These are phyloP conservation scores for Pardalotus punctatus DNA, from an alignment of 2,113 vertebrate genomes.

Conservation along the genomic window DNA sequence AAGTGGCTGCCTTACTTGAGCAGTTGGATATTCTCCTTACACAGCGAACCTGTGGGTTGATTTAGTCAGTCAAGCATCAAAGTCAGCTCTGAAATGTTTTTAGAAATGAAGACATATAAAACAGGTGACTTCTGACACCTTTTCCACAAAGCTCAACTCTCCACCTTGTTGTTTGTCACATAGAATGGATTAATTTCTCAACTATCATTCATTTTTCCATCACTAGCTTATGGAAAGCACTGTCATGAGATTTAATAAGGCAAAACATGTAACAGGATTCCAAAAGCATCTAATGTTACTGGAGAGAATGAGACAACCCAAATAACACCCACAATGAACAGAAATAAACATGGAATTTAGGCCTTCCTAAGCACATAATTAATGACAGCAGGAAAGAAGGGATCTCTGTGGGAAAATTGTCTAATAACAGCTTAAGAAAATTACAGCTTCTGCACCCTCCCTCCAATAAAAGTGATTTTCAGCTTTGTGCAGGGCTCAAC, in stretches of 20 bases:
- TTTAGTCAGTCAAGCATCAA: not conserved
- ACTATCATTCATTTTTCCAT: not conserved
- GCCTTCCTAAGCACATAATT: not conserved
- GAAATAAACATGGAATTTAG: not conserved
- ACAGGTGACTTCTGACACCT: not conserved
- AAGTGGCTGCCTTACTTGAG: not conserved
- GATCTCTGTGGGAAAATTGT: not conserved
- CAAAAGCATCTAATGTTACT: not conserved
- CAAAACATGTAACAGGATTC: not conserved
- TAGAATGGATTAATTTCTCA: not conserved
- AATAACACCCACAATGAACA: not conserved
- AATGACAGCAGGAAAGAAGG: not conserved
- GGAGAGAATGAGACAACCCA: not conserved
- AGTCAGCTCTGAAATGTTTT: not conserved
- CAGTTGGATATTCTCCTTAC: not conserved
- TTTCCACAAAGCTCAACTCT: not conserved
- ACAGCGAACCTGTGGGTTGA: not conserved
- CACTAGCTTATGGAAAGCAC: not conserved
- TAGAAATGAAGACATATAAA: not conserved
- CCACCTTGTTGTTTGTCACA: not conserved
- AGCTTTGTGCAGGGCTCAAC: not conserved
- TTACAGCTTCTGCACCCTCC: not conserved
- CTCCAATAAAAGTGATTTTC: not conserved
- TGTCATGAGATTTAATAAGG: not conserved
- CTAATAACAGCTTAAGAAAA: not conserved